Conservation (phyloP, 2,888 invertebrate genomes). For the Drosophila borealis region DNA sequence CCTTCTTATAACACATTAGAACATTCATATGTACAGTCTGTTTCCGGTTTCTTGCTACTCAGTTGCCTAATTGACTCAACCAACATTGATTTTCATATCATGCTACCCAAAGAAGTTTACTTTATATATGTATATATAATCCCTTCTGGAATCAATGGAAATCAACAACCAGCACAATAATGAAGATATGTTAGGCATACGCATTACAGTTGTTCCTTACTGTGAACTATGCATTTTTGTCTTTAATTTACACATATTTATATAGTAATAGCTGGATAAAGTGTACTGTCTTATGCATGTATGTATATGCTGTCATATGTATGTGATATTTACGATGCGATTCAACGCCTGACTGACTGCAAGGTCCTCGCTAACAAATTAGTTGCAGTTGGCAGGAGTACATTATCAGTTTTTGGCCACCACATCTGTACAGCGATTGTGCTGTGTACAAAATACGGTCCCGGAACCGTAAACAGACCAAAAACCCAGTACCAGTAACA, state of each 20-base stretch:
- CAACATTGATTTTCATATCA: too few relatives aligned
- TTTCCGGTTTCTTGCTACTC: too few relatives aligned
- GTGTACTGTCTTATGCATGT: not conserved
- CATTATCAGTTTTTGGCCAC: slow-evolving; percentile 65
- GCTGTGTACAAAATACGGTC: slow-evolving; percentile 40
- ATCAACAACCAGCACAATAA: too few relatives aligned
- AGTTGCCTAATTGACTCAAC: too few relatives aligned
- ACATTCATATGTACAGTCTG: too few relatives aligned
- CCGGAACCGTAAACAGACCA: slow-evolving; percentile 41
- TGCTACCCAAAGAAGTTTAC: too few relatives aligned
- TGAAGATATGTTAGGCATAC: too few relatives aligned
- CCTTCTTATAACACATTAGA: too few relatives aligned
- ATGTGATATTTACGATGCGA: slow-evolving; percentile 41
- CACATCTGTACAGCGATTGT: slow-evolving; percentile 47
- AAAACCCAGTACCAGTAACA: slow-evolving; percentile 4
- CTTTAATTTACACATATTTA: not conserved
- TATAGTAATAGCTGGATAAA: slow-evolving; percentile 1
- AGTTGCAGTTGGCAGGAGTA: slow-evolving; percentile 57
- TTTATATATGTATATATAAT: too few relatives aligned
- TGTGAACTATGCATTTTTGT: too few relatives aligned
- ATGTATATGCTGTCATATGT: not conserved
- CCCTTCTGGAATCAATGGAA: too few relatives aligned
- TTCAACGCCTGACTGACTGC: slow-evolving; percentile 48
- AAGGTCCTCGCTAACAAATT: slow-evolving; percentile 58
- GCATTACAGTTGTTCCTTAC: too few relatives aligned